A percentile compares a stretch with the other conserved stretches of the same genome.
Conservation (phyloP, 1,140 invertebrate genomes). For the Heliconius hewitsoni region DNA sequence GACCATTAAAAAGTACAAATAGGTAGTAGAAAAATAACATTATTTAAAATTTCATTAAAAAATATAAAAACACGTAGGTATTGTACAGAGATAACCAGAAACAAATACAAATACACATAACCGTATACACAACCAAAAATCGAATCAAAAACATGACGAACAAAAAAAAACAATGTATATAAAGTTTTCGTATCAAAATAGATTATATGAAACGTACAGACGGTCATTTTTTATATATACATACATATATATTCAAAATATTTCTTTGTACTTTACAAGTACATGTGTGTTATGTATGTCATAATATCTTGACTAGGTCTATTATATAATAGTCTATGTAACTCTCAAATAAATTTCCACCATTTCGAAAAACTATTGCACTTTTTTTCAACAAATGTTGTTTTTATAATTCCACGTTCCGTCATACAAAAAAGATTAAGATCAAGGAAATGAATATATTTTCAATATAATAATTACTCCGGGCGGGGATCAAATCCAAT, state of each 20-base stretch:
- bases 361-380: neutral
- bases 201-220: slow-evolving; percentile 9
- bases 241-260: neutral
- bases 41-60: neutral
- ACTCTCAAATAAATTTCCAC: slow-evolving; percentile 4
- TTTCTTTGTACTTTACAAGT: neutral
- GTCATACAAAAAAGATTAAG: neutral
- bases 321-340: neutral
- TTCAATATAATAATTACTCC: neutral
- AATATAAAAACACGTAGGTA: neutral
- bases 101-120: neutral
- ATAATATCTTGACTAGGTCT: slow-evolving; percentile 1
- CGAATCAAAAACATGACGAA: neutral
- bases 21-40: neutral
- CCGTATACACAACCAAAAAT: neutral
- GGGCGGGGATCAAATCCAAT: neutral
- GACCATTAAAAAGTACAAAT: too few species aligned
- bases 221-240: neutral
- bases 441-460: neutral
- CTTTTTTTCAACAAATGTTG: slow-evolving; percentile 3
- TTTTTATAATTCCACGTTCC: neutral
- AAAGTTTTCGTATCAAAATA: slow-evolving; percentile 4
- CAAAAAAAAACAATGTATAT: neutral
- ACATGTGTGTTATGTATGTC: neutral
- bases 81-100: neutral